phyloP scores from a whole-genome alignment of 2,797 vertebrate species.

The Myiothlypis chrysogaster region DNA sequence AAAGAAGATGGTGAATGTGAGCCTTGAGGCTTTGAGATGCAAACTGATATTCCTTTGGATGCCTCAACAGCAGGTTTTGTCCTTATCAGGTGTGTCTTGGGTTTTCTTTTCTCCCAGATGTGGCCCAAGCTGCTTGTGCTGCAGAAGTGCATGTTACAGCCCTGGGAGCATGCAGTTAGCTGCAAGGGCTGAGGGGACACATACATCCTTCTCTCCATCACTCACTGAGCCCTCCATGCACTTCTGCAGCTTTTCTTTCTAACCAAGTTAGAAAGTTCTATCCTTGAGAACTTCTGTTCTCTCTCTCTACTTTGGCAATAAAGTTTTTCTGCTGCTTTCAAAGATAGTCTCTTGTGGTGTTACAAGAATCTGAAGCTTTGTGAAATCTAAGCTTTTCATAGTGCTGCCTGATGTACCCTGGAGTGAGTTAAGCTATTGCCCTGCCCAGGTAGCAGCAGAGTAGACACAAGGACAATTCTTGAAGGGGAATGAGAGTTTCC shows the following conservation, averaged over 20 bases:
- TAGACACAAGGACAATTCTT: neutral
- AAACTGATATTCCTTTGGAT: neutral
- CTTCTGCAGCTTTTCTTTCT: neutral
- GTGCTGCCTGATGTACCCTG: neutral
- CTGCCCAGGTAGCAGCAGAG: neutral
- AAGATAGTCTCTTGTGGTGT: neutral
- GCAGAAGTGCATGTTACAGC: accelerated
- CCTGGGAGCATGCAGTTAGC: no score
- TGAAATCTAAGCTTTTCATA: neutral
- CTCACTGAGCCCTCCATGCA: accelerated
- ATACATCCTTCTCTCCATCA: neutral
- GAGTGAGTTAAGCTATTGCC: neutral
- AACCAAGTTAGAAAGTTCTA: no score
- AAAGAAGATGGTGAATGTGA: neutral
- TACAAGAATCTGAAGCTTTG: neutral
- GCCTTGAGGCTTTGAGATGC: neutral
- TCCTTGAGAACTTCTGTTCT: neutral
- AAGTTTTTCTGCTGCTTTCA: neutral
- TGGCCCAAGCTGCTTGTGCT: neutral
- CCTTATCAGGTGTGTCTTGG: neutral
- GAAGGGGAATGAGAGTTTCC: neutral
- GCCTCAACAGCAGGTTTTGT: neutral
- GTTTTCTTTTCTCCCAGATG: neutral
- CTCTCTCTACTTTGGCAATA: neutral
- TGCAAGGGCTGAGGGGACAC: neutral